Conservation (phyloP, 2,888 invertebrate genomes). For the Tipula confusa region DNA sequence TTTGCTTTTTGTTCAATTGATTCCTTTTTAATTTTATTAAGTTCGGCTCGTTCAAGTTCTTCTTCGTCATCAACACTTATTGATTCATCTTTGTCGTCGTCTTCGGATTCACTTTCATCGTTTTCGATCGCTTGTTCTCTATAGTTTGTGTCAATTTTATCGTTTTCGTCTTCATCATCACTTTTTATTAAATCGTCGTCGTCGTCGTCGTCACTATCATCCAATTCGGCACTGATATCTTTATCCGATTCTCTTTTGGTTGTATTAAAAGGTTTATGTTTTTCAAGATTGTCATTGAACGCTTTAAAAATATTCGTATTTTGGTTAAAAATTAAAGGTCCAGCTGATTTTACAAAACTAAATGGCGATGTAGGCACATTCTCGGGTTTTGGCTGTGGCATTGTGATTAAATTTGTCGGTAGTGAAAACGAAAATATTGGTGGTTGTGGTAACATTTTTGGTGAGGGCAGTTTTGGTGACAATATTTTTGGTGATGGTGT, state of each 20-base stretch:
- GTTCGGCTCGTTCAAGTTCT: slow-evolving; percentile 36
- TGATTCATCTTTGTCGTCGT: slow-evolving; percentile 38
- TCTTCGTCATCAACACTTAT: slow-evolving; percentile 35
- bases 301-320: slow-evolving; percentile 35
- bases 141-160: slow-evolving; percentile 36
- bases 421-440: not conserved
- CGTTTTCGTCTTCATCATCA: slow-evolving; percentile 35
- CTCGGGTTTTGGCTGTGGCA: not conserved
- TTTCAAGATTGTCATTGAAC: slow-evolving; percentile 35
- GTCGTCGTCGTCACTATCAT: not conserved
- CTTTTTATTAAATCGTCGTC: not conserved
- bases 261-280: slow-evolving; percentile 27
- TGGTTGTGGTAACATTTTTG: slow-evolving; percentile 36
- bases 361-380: not conserved
- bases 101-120: slow-evolving; percentile 33
- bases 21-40: slow-evolving; percentile 35
- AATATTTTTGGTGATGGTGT: slow-evolving; percentile 30
- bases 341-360: not conserved
- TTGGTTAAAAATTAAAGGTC: not conserved
- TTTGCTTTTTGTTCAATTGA: slow-evolving; percentile 34
- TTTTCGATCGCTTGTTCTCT: slow-evolving; percentile 35
- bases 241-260: not conserved
- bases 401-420: not conserved
- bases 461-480: slow-evolving; percentile 38
- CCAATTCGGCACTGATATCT: slow-evolving; percentile 31